Base-by-base conservation (phyloP, 2,888 invertebrate species). In the Ormyrus pomaceus region DNA sequence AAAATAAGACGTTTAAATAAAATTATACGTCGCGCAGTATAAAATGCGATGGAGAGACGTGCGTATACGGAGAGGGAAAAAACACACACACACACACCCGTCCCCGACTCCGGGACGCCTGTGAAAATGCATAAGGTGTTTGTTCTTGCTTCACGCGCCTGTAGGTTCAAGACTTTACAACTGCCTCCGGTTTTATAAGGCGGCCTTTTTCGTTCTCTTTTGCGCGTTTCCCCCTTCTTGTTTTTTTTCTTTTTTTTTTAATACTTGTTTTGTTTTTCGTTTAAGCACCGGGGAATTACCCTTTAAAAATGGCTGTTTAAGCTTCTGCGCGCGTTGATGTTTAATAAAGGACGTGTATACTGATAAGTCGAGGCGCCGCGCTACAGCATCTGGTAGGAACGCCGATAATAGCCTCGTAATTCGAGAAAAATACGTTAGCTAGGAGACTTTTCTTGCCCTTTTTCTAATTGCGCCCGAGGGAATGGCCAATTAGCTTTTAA, bases 1-100 rank as follows among this genome's bases (percentile, higher is more conserved):
- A 82, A 85, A 85, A 84, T 83, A 84, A 83, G 82, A 79, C 81
- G 82, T 83, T 83, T 79, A 82, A 84, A 84, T 80, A 84, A 82
- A 86, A 84, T 84, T 83, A 83, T 78, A 77, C 69, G 70, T 62
- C 66, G 58, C 19, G 48, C 19, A 75, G 10, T 78, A 34, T 34
- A 69, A 78, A 64, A 34, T n/a, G 34, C 53, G 68, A 66, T 62
- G 11, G 66, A 19, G 13, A 46, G 11, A 65, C 13, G 10, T 3
- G 59, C 9, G 9, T 59, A 45, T 19, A 13, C 8, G 19, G 13
- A 19, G 13, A 77, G 34, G 6, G 50, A 56, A 19, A 58, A 7
- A 73, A 10, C n/a, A 6, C n/a, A 34, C 4, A 64, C 7, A n/a
- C n/a, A 51, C 73, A 34, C 56, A 61, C 65, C 53, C 3, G 34